These are phyloP conservation scores for Microctenopoma lineatum DNA, from an alignment of 2,797 vertebrate genomes.

Conservation along the genomic window DNA sequence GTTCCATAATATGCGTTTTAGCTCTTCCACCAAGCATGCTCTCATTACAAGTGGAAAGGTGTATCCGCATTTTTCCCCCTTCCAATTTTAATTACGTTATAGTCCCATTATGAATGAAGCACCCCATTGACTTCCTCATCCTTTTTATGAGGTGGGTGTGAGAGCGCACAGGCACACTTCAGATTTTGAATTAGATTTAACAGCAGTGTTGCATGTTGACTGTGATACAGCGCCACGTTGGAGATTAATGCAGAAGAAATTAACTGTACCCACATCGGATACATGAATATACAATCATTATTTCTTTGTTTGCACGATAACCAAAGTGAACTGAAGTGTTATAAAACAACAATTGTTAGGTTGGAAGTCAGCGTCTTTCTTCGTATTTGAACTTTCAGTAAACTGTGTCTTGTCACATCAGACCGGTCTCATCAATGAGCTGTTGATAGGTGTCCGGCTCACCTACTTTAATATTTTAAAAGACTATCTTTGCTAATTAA, in stretches of 20 bases:
- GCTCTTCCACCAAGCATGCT: constrained; percentile 80
- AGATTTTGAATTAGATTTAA: constrained; percentile 71
- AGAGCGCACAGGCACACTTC: constrained; percentile 69
- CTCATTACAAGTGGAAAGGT: constrained; percentile 84
- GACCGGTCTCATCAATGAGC: constrained; percentile 62
- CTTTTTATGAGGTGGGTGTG: constrained; percentile 71
- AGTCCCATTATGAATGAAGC: constrained; percentile 80
- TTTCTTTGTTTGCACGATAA: neutral
- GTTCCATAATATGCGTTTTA: constrained; percentile 84
- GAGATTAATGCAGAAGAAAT: constrained; percentile 24
- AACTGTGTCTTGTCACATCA: constrained; percentile 61
- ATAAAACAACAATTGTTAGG: neutral
- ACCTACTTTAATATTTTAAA: constrained; percentile 82
- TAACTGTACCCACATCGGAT: neutral
- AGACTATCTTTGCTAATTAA: constrained; percentile 77
- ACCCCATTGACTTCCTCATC: constrained; percentile 81
- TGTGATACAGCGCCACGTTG: constrained; percentile 3
- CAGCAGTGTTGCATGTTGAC: constrained; percentile 34
- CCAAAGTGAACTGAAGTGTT: neutral
- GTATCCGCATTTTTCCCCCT: constrained; percentile 68
- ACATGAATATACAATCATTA: neutral
- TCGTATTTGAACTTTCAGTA: constrained; percentile 42
- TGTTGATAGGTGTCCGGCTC: constrained; percentile 72
- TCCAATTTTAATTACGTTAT: constrained; percentile 84
- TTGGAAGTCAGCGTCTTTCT: constrained; percentile 9